Conservation (phyloP, 2,888 invertebrate species). For the Tanypteryx hageni region DNA sequence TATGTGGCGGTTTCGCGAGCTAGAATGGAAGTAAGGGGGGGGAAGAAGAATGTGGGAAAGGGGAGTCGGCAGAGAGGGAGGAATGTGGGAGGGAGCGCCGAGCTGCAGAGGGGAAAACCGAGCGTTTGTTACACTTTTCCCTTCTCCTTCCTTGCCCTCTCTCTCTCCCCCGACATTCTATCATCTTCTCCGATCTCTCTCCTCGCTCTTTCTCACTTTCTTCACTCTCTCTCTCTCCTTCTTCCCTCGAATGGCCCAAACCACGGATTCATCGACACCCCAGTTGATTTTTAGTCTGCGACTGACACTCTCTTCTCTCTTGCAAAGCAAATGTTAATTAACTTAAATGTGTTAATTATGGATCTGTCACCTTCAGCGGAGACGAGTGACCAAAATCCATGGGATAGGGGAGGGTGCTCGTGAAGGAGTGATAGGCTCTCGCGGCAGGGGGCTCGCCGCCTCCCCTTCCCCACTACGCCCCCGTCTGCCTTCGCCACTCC, state of each 20-base stretch:
- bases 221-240: not conserved
- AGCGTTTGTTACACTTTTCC: too few species aligned
- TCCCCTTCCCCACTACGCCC: not conserved
- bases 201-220: too few species aligned
- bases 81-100: too few species aligned
- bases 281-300: constrained; percentile 1
- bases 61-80: too few species aligned
- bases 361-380: constrained; percentile 65
- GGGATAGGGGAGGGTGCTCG: not conserved
- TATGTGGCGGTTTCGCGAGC: not conserved
- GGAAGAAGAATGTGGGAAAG: not conserved
- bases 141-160: too few species aligned
- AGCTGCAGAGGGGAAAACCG: too few species aligned
- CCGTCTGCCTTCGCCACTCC: not conserved
- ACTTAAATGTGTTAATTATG: constrained; percentile 66
- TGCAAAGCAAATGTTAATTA: constrained; percentile 64
- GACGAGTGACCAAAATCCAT: constrained; percentile 45
- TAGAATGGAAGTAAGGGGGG: not conserved
- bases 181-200: not conserved
- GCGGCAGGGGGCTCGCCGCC: constrained; percentile 8
- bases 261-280: not conserved
- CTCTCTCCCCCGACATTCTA: too few species aligned
- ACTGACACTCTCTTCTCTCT: constrained; percentile 14
- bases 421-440: not conserved
- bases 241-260: too few species aligned